Evolutionary conservation across 2,113 vertebrate species (phyloP).

Genomic region (Hemichromis elongatus): DNA sequence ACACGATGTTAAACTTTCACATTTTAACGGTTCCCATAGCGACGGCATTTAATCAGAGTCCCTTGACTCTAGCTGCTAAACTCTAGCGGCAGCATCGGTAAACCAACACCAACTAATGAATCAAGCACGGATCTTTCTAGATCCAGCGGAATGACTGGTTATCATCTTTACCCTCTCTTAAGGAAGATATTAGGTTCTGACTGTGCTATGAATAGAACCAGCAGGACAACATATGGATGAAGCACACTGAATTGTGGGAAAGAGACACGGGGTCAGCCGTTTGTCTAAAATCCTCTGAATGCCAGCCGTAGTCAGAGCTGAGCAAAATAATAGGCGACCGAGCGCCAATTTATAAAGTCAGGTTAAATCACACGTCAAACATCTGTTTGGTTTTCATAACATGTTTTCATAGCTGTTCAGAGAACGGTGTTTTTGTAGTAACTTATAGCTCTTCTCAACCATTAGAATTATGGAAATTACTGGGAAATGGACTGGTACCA

Average conservation of each 20-base stretch:
- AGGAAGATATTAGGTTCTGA: slow-evolving; percentile 50
- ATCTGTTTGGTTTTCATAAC: background rate
- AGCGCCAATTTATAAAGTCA: background rate
- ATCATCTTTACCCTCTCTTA: slow-evolving; percentile 39
- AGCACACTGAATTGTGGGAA: slow-evolving; percentile 9
- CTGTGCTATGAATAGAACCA: slow-evolving; percentile 62
- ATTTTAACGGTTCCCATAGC: background rate
- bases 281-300: slow-evolving; percentile 13
- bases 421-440: background rate
- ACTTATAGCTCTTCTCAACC: background rate
- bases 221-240: slow-evolving; percentile 49
- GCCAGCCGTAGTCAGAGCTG: rapidly evolving
- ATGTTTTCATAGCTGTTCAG: background rate
- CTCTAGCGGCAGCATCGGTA: background rate
- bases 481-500: background rate
- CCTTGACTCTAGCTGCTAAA: background rate
- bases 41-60: background rate
- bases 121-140: background rate
- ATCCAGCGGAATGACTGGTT: slow-evolving; percentile 31
- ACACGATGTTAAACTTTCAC: background rate
- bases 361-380: background rate
- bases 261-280: background rate
- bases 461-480: background rate
- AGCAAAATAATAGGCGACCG: background rate
- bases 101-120: slow-evolving; percentile 21